These are phyloP conservation scores for Sciaenops ocellatus DNA, from an alignment of 2,797 vertebrate genomes.

Conservation along the genomic window DNA sequence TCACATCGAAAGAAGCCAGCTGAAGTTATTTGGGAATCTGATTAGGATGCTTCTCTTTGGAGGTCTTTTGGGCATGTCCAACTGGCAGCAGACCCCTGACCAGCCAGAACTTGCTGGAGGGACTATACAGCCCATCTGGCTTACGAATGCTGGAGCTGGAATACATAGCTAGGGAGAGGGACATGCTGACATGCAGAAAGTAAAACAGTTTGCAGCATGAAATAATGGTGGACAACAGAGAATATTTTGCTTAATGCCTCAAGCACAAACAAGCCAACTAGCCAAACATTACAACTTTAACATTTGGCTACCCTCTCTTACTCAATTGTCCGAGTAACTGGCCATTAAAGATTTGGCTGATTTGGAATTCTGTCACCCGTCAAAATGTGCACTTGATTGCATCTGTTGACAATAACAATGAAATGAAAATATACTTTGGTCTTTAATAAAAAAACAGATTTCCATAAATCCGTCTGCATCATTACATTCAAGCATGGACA, in stretches of 20 bases:
- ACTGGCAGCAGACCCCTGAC: no score
- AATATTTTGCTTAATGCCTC: background rate
- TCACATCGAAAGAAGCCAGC: no score
- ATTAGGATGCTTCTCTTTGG: no score
- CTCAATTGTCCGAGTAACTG: conserved; percentile 11
- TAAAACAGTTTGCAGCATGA: no score
- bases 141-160: no score
- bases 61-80: no score
- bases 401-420: background rate
- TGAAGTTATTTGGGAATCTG: no score
- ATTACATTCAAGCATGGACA: background rate
- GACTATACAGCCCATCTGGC: no score
- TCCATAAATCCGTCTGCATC: background rate
- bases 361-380: background rate
- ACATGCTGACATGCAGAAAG: no score
- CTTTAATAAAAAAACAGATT: conserved; percentile 6
- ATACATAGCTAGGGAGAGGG: no score
- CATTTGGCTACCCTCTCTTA: conserved; percentile 10
- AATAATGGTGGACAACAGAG: no score
- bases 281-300: conserved; percentile 11
- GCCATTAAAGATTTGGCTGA: background rate
- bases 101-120: no score
- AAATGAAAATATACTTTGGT: background rate
- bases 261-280: background rate
- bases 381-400: conserved; percentile 1